These are phyloP conservation scores for Denticeps clupeoides DNA, from an alignment of 2,797 vertebrate species.

Conservation along the genomic window DNA sequence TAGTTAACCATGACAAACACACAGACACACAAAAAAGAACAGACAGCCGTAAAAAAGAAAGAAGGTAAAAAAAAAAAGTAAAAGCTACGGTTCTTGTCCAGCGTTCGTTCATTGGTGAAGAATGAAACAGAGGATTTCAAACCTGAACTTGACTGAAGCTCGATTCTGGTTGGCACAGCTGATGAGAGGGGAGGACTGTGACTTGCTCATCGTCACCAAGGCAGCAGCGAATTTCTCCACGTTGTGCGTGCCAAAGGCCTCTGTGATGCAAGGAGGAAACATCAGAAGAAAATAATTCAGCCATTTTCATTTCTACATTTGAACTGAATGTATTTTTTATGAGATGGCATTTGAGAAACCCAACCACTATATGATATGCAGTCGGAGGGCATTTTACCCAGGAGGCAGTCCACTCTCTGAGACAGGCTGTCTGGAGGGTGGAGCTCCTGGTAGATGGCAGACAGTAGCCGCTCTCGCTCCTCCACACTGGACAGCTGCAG, in stretches of 20 bases:
- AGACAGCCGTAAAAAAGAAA: not conserved
- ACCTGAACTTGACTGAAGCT: constrained; percentile 47
- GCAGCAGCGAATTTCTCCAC: constrained; percentile 42
- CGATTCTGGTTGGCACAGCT: constrained; percentile 33
- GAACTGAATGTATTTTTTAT: too few species aligned
- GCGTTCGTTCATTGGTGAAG: not conserved
- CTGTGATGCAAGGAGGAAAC: constrained; percentile 6
- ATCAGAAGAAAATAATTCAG: too few species aligned
- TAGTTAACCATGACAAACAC: constrained; percentile 1
- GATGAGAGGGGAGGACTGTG: constrained; percentile 41
- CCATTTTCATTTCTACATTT: too few species aligned
- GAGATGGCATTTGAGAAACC: too few species aligned
- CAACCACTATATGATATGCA: too few species aligned
- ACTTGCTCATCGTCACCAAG: constrained; percentile 42
- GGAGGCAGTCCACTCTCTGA: constrained; percentile 44
- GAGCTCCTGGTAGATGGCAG: constrained; percentile 57
- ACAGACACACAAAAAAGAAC: not conserved
- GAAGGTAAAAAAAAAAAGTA: too few species aligned
- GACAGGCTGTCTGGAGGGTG: constrained; percentile 48
- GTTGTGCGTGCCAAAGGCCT: constrained; percentile 32
- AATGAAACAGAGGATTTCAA: constrained; percentile 1
- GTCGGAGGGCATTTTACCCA: too few species aligned
- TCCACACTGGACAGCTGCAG: constrained; percentile 50
- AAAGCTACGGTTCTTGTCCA: too few species aligned
- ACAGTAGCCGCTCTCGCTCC: constrained; percentile 55